Conservation (phyloP, 2,113 vertebrate genomes). For the Morphnarchus princeps region DNA sequence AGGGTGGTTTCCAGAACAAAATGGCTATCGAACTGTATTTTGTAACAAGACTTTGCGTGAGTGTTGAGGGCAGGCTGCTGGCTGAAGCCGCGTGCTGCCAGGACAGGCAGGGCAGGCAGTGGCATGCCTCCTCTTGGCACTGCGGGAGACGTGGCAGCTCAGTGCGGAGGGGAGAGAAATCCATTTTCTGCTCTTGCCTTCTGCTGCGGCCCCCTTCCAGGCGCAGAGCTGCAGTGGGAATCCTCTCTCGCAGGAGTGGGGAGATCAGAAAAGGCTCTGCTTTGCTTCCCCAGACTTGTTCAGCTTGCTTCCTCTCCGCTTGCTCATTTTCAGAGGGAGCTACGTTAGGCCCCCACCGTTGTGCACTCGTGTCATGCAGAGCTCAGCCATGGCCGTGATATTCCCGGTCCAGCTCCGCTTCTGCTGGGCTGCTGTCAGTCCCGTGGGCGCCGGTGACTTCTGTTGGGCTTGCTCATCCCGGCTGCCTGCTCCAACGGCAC, state of each 20-base stretch:
- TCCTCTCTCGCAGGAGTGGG: neutral
- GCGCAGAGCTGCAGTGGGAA: neutral
- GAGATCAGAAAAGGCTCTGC: neutral
- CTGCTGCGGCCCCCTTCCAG: neutral
- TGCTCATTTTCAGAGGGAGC: neutral
- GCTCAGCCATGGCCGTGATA: rapidly evolving
- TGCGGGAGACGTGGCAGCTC: neutral
- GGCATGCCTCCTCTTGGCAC: neutral
- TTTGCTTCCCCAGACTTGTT: neutral
- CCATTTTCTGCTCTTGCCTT: neutral
- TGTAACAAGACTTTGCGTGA: no score
- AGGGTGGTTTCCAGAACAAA: neutral
- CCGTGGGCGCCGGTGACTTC: rapidly evolving
- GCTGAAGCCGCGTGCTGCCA: neutral
- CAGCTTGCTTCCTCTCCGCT: neutral
- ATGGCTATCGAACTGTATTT: neutral
- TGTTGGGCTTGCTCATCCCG: neutral
- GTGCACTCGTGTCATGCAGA: rapidly evolving
- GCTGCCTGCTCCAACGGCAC: neutral
- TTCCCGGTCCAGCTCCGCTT: neutral
- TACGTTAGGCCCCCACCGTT: rapidly evolving
- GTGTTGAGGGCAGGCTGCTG: neutral
- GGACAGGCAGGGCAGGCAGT: neutral
- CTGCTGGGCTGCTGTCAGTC: neutral
- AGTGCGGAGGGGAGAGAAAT: neutral